These are phyloP conservation scores for Chelonia mydas DNA, from an alignment of 2,797 vertebrate genomes.

Conservation along the genomic window DNA sequence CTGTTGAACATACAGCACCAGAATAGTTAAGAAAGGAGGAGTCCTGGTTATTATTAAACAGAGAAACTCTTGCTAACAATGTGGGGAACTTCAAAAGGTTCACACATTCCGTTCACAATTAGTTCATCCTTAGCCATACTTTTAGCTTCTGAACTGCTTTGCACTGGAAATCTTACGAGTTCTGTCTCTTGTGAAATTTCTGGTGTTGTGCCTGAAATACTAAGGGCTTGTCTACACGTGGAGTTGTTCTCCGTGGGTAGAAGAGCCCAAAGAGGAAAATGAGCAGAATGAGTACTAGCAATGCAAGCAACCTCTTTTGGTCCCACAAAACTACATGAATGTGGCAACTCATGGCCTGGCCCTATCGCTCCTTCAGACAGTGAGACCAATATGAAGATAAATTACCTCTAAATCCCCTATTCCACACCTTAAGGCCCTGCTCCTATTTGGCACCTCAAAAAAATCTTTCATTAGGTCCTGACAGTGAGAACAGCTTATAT, in stretches of 20 bases:
- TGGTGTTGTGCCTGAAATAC: background rate
- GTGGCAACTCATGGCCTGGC: background rate
- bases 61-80: background rate
- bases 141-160: background rate
- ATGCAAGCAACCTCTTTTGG: background rate
- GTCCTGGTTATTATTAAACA: background rate
- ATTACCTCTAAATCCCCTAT: background rate
- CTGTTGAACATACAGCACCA: background rate
- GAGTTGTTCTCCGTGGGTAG: background rate
- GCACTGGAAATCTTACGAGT: background rate
- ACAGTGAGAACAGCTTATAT: background rate
- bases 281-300: background rate
- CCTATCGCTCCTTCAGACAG: background rate
- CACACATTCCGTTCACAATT: background rate
- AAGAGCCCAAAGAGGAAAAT: background rate
- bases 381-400: background rate
- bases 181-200: background rate
- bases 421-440: background rate
- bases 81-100: background rate
- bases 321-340: background rate
- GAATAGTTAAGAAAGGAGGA: background rate
- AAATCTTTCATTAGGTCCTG: background rate
- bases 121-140: background rate
- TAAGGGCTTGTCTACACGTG: background rate
- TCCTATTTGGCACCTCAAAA: background rate